phyloP scores from a whole-genome alignment of 2,113 vertebrate species.

The Solea solea region DNA sequence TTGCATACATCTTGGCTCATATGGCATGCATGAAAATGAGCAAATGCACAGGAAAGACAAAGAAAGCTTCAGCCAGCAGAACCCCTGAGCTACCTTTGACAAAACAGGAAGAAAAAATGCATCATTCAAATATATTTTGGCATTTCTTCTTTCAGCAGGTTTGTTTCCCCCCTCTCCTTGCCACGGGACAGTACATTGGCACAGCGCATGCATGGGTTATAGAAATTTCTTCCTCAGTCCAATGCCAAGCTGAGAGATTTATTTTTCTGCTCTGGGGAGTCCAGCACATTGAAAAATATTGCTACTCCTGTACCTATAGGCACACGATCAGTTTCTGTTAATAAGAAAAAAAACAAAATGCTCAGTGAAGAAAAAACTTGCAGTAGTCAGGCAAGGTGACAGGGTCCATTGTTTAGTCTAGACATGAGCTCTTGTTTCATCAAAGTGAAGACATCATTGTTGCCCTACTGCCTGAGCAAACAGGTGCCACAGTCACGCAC shows the following conservation, averaged over 20 bases:
- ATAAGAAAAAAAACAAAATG: conserved; percentile 13
- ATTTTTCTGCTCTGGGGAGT: conserved; percentile 40
- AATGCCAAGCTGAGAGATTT: conserved; percentile 50
- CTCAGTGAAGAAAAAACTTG: conserved; percentile 40
- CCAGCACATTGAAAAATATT: conserved; percentile 52
- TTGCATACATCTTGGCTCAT: conserved; percentile 41
- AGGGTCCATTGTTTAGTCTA: conserved; percentile 52
- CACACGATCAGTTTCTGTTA: conserved; percentile 38
- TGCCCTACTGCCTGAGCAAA: conserved; percentile 40
- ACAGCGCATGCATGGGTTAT: conserved; percentile 13
- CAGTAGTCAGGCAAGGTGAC: conserved; percentile 42
- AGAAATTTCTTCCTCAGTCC: background rate
- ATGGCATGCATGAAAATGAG: conserved; percentile 47
- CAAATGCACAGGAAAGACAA: conserved; percentile 44
- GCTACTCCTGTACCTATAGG: conserved; percentile 36
- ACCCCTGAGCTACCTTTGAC: conserved; percentile 47
- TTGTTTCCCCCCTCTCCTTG: conserved; percentile 25
- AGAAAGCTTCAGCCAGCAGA: conserved; percentile 20
- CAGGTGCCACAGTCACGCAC: conserved; percentile 53
- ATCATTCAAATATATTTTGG: conserved; percentile 55
- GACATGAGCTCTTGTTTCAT: conserved; percentile 59
- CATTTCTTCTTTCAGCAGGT: conserved; percentile 40
- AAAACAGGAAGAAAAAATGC: conserved; percentile 40
- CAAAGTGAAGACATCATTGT: conserved; percentile 64
- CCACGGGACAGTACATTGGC: conserved; percentile 43